Evolutionary conservation across 2,113 vertebrate species (phyloP), one percentile per base, ranked within the genome.

Genomic region (Amazona vittata): DNA sequence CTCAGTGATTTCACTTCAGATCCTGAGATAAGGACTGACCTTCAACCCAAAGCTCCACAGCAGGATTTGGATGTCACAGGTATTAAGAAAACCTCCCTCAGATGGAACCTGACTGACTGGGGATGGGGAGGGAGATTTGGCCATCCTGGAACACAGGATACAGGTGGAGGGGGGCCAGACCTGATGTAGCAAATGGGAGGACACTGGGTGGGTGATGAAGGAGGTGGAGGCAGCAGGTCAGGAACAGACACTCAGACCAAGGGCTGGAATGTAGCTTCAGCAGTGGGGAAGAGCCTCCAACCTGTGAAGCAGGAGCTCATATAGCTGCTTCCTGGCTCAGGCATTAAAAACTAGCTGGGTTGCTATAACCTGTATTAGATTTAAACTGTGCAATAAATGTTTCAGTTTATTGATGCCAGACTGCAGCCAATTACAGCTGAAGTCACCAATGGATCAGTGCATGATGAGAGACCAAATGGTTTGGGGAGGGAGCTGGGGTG

Each of bases 341-440:
- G 85, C 95, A 81, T 82, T 89, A 93, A 78, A 73, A 22, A 5
- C 75, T 82, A 87, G 71, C 90, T 52, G 89, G 86, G 47, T 35
- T 92, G 76, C 90, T 69, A 49, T 97, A 92, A 97, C 90, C 86
- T 94, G 94, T 46, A 70, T 97, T 98, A 97, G 92, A 93, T 97
- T 98, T 97, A 96, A 94, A 88, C 75, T 64, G 89, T 96, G 94
- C 96, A 94, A 96, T 97, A 96, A 97, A 97, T 88, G 94, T 81
- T 93, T 88, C 67, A 19, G 82, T 86, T 98, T 97, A 97, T 95
- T 78, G n/a, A 92, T 97, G 95, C 95, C 95, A 97, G 25, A 41
- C 93, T 97, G 95, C 94, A 95, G 94, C 95, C 97, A 80, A 13
- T 83, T 85, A 73, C 86, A 65, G 83, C 92, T 95, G 95, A 86